Evolutionary conservation across 2,888 invertebrate genomes (phyloP), one percentile per base, ranked within the genome.

Genomic region (Selenia dentaria): DNA sequence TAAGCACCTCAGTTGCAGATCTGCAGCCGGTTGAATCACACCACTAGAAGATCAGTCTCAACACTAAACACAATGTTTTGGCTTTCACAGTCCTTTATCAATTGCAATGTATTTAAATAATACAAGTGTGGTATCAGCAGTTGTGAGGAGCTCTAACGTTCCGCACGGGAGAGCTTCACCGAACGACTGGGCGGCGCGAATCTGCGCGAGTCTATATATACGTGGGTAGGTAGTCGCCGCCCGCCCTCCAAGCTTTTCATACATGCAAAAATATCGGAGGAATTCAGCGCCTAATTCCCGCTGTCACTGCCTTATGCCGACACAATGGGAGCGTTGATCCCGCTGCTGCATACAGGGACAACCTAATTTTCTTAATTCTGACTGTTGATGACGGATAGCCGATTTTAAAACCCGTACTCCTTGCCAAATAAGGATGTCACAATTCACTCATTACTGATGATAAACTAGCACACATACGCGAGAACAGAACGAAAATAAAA

Each of bases 301-400:
- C 84, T 89, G 87, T 84, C 86, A 81, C 82, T 83, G 81, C 75
- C 78, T 78, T 70, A 71, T 68, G 71, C 74, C 74, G 77, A 74
- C 82, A 87, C 88, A 88, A 85, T 86, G 88, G 69, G 89, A 85
- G 78, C 89, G 75, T 88, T 90, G 89, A 87, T 89, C 89, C 80
- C 77, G 67, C 68, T 66, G 64, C 58, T 78, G 81, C 80, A 80
- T 71, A 65, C 67, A 62, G 64, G 68, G 74, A 78, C 78, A 74
- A 62, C 74, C 82, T 79, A 85, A 67, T 75, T 82, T 83, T 69
- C 73, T 79, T 63, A 59, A 65, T 68, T 66, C 66, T 22, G 22
- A 22, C 33, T 35, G 16, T 28, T 57, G 62, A 61, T 62, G 63
- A 58, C 66, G 57, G 48, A 56, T 67, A 70, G 58, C 71, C 70